A percentile compares a stretch with the other conserved stretches of the same genome.
Conservation (phyloP, 2,797 vertebrate genomes). For the Lithobates sylvaticus region DNA sequence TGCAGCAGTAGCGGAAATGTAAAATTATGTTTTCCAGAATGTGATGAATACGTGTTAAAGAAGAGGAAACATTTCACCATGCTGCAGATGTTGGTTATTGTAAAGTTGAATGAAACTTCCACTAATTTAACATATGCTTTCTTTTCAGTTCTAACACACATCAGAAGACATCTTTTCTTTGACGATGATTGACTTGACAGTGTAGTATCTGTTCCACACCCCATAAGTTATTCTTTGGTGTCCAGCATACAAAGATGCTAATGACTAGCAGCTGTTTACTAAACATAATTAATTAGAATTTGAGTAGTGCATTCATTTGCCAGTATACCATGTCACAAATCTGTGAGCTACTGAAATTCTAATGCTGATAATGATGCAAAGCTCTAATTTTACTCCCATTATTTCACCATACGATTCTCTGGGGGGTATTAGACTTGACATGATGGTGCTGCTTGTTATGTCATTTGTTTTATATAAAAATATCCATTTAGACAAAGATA, state of each 20-base stretch:
- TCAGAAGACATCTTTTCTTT: constrained; percentile 27
- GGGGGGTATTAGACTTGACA: neutral
- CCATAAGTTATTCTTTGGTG: constrained; percentile 36
- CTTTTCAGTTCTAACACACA: constrained; percentile 20
- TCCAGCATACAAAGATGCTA: constrained; percentile 31
- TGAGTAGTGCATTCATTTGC: constrained; percentile 1
- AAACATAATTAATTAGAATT: constrained; percentile 26
- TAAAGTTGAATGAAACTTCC: constrained; percentile 30
- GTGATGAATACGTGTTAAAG: constrained; percentile 44
- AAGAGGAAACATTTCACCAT: constrained; percentile 35
- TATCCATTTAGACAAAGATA: neutral
- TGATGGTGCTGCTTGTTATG: neutral
- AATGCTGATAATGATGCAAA: constrained; percentile 3
- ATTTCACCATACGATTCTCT: neutral
- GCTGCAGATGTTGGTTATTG: constrained; percentile 48
- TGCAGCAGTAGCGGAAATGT: constrained; percentile 37
- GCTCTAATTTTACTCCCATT: constrained; percentile 19
- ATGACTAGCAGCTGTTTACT: constrained; percentile 54
- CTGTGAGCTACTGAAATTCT: neutral
- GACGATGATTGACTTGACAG: constrained; percentile 13
- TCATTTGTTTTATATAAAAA: neutral
- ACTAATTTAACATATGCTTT: constrained; percentile 29
- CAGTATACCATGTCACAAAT: constrained; percentile 2
- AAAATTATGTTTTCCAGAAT: constrained; percentile 50
- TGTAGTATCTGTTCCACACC: constrained; percentile 36